Evolutionary conservation across 1,140 invertebrate species (phyloP).

Genomic region (Colletes gigas): DNA sequence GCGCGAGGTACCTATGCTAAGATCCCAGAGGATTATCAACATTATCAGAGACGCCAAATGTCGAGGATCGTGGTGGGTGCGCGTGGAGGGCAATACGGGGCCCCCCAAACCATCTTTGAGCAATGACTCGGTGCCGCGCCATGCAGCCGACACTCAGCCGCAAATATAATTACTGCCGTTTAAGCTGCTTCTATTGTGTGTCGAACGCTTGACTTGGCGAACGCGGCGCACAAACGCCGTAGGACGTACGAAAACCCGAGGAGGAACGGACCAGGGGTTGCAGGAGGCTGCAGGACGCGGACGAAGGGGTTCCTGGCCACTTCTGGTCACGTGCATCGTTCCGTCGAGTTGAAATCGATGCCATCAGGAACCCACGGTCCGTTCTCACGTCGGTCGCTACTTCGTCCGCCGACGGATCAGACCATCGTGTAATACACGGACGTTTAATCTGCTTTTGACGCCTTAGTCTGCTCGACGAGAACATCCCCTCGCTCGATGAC

Average conservation of each 20-base stretch:
- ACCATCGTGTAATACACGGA: background rate
- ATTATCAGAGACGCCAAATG: too few relatives aligned
- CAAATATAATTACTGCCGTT: conserved; percentile 81
- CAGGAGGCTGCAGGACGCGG: conserved; percentile 26
- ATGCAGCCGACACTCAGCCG: conserved; percentile 74
- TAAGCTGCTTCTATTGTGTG: conserved; percentile 78
- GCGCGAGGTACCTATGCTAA: too few relatives aligned
- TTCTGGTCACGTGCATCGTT: conserved; percentile 62
- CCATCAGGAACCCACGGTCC: conserved; percentile 52
- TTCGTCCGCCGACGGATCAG: conserved; percentile 13
- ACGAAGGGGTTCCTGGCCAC: conserved; percentile 55
- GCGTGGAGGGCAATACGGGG: background rate
- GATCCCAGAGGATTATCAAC: too few relatives aligned
- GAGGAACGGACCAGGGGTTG: conserved; percentile 27
- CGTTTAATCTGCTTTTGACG: conserved; percentile 37
- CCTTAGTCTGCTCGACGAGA: background rate
- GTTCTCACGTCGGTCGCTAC: conserved; percentile 58
- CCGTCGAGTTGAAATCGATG: conserved; percentile 60
- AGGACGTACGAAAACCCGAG: conserved; percentile 48
- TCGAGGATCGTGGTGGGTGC: background rate
- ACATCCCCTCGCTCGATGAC: background rate
- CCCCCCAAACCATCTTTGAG: conserved; percentile 20
- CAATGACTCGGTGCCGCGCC: conserved; percentile 34
- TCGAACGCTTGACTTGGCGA: conserved; percentile 78
- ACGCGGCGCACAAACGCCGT: conserved; percentile 65